Evolutionary conservation across 2,797 vertebrate genomes (phyloP), one percentile per base, ranked within the genome.

Genomic region (Malurus splendens): DNA sequence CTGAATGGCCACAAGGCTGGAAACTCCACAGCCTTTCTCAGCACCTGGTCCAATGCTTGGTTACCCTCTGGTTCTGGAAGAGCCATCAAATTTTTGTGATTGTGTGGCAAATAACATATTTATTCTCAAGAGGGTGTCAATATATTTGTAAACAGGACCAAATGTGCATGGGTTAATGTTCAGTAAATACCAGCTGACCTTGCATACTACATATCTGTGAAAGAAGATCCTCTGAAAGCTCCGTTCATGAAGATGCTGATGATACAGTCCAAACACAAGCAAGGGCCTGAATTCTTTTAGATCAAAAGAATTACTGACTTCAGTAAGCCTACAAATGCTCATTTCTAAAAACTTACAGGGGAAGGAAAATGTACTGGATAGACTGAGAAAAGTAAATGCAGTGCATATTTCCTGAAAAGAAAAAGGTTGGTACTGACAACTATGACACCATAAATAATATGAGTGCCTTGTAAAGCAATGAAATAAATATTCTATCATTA

Each of bases 401-500:
- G 11, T 90, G 47, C 9, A 4, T 50, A 73, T 76, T 86, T 93
- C 59, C 32, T 72, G 42, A 79, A 83, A 92, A 66, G 3, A 89
- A 79, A 81, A 92, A 66, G 3, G 89, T 54, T 73, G 68, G 79
- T 87, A 30, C 38, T 79, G 85, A 83, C 85, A 90, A 18, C 38
- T 79, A 39, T 23, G n/a, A 74, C 75, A 17, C 47, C 54, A 66
- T 90, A 81, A 87, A 83, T 86, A 83, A 62, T 62, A 48, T 77
- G 54, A 92, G 62, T 60, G 45, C 33, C 32, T 74, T 59, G 20
- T 80, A 90, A 85, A 65, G 45, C 51, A 86, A 36, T 65, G 20
- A 76, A 89, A 86, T 87, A 89, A 81, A 68, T 89, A 78, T 66
- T 91, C 66, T 27, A 33, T 68, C 48, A 24, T 72, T 84, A 94